Evolutionary conservation across 2,888 invertebrate species (phyloP), one percentile per base, ranked within the genome.

Genomic region (Trilocha varians): DNA sequence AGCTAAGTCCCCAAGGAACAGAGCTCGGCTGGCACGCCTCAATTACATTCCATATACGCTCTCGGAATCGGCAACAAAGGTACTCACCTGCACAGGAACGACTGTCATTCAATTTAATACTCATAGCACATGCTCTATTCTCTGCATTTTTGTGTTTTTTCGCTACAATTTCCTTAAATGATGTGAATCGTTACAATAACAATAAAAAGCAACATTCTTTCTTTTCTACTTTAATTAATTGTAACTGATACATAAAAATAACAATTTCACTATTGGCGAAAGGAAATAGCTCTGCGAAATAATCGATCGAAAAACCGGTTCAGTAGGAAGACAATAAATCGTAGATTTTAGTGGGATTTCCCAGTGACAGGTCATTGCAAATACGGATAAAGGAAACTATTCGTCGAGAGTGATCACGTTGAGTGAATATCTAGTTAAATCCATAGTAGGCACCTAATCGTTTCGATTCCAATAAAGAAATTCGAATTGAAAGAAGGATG

Each of bases 1-100:
- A 49, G 45, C 44, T 49, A 57, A 57, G 48, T 72, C 77, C 71
- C 72, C 45, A 33, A 61, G 73, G 73, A 70, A 53, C 51, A 50
- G 55, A 57, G 56, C 60, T 56, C 59, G 65, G 51, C 68, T 67
- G 71, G 66, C 68, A 71, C 63, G 67, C 70, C 66, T 70, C 72
- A 75, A 78, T 79, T 78, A 77, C 72, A 71, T 69, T 69, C 67
- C 70, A 63, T 54, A 66, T 69, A 71, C 69, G 70, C 60, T 65
- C 48, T 48, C 55, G 55, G 72, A 75, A 74, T 75, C 62, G 56
- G 56, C 69, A 66, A 72, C 69, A 63, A 63, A 65, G 58, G 57
- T 60, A 61, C 63, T 55, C 53, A 52, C 54, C 56, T 54, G 53
- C 52, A 49, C 55, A 57, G 51, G 53, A 63, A 63, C 61, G 59